These are phyloP conservation scores for Diplolepis rosae DNA, from an alignment of 2,888 invertebrate species.

Conservation along the genomic window DNA sequence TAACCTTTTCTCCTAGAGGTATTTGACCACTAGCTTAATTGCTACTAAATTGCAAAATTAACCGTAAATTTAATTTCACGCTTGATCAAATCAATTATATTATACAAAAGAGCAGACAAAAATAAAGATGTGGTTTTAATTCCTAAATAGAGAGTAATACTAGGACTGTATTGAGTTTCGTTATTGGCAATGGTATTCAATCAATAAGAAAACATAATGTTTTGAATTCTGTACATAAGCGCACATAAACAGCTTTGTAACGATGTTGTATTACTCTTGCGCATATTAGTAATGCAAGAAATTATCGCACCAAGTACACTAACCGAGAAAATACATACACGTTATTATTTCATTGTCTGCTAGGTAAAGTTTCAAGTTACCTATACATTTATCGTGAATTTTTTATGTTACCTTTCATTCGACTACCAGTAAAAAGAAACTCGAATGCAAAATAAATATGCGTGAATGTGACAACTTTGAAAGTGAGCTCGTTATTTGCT, in stretches of 20 bases:
- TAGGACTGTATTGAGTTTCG: conserved; percentile 12
- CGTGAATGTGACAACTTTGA: conserved; percentile 14
- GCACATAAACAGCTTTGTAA: conserved; percentile 11
- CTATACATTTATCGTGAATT: background rate
- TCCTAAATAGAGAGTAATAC: background rate
- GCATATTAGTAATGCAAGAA: conserved; percentile 10
- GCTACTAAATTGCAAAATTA: background rate
- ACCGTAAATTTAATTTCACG: background rate
- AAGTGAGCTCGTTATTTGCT: background rate
- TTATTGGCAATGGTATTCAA: background rate
- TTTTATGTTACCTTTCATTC: background rate
- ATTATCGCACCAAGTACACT: conserved; percentile 16
- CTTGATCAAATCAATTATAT: background rate
- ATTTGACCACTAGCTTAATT: background rate
- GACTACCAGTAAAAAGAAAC: background rate
- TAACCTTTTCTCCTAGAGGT: background rate
- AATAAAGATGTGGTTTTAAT: background rate
- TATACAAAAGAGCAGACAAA: background rate
- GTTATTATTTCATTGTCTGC: conserved; percentile 26
- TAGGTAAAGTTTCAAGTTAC: conserved; percentile 12
- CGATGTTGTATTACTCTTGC: background rate
- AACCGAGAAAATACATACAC: conserved; percentile 22
- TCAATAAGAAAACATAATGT: background rate
- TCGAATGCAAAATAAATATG: no score
- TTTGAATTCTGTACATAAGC: conserved; percentile 19